Base-by-base conservation (phyloP, 2,113 vertebrate genomes). In the Gnathonemus echidnorhynchus region DNA sequence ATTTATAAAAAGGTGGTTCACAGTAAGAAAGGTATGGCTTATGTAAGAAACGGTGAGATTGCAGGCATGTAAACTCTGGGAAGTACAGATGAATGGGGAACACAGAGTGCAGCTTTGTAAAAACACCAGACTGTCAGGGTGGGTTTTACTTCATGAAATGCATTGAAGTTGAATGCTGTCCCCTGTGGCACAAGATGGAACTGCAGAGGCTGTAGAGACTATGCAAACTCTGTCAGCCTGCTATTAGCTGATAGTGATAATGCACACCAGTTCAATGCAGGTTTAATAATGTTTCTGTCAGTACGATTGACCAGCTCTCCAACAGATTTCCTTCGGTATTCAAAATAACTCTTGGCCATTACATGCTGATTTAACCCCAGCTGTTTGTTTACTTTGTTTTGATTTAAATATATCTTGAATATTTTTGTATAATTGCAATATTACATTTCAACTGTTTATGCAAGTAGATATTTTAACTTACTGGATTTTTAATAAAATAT, bases 121-220 rank as follows among this genome's bases (percentile, higher is more conserved):
- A 10, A 77, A 35, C 35, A 39, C 5, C 31, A 19, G 70, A 35
- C 35, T 39, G 35, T 77, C 70, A 39, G 70, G 70, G 70, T 39
- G 17, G 31, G 70, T 77, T 39, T 5, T 19, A 6, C 31, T 42
- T 39, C 31, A 39, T 77, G 15, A 77, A 19, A 77, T 77, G 31
- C 31, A 17, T 42, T 39, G 27, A 77, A 77, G 70, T 87, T 35
- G 27, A 87, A 19, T 27, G 17, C 86, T 87, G 86, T 31, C 50
- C 86, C 86, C 86, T 87, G 27, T 87, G 86, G 86, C 15, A 87
- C n/a, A 31, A 35, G 13, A 56, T 35, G 48, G 86, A 31, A 87
- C 31, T 87, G 86, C 86, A 87, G 86, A 48, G 50, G 50, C 49
- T 4, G 50, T 53, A 31, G 31, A 52, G n/a, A 87, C 15, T n/a